Evolutionary conservation across 2,888 invertebrate species (phyloP), one percentile per base, ranked within the genome.

Genomic region (Drosophila paramelanica): DNA sequence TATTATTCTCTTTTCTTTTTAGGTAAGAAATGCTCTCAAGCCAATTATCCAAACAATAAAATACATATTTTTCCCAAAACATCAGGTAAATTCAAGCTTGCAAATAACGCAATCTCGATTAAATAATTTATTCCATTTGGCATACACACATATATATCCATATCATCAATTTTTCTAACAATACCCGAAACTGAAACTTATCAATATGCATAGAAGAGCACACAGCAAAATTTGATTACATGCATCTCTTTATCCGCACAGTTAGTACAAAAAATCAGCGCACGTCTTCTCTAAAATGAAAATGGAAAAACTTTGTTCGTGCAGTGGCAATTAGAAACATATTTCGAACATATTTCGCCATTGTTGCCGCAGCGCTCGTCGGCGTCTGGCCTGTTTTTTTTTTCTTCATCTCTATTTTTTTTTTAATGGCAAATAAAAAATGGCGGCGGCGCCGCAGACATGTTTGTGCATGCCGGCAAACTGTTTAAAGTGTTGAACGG

Each of bases 251-350:
- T 20, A 38, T 33, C 20, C 31, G 20, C 11, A 49, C 31, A 57
- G 65, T 65, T 10, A 17, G 23, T 41, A 33, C 58, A 55, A 36
- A 38, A 72, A 77, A 68, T 67, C 68, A 46, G 33, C n/a, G 73
- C 75, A 75, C 78, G 78, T 75, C 68, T 73, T 39, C 8, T 36
- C 11, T 23, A 13, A 33, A 39, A 60, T 65, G 39, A 51, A 73
- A 75, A 67, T 67, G 43, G 58, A 23, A 52, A 74, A 68, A 77
- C n/a, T 50, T 38, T 39, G 13, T 31, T 25, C 17, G 25, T 52
- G 55, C 49, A 4, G 11, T 47, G 56, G 62, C 85, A 82, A 88
- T 85, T 88, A 88, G 76, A 76, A 88, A 64, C 75, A 78, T 78
- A 67, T 81, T 74, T 77, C 23, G 58, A 51, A 49, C 42, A 69